Evolutionary conservation across 2,113 vertebrate species (phyloP).

Genomic region (Taurulus bubalis): DNA sequence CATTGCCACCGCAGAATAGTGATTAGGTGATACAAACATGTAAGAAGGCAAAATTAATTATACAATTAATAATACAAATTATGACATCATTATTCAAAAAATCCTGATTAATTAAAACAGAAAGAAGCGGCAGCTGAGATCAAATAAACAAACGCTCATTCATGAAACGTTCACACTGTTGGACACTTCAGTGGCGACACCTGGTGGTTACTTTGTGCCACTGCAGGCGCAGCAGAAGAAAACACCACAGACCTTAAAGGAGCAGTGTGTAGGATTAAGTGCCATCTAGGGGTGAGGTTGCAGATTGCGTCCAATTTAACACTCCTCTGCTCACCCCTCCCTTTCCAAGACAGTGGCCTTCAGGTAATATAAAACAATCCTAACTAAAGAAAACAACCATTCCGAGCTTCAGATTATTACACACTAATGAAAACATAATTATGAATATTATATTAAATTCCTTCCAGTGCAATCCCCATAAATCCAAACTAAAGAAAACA

Average conservation of each 20-base stretch:
- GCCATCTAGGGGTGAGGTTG: not conserved
- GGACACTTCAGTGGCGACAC: slow-evolving; percentile 50
- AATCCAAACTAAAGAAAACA: too few species aligned
- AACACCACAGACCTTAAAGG: not conserved
- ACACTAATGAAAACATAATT: too few species aligned
- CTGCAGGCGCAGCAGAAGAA: slow-evolving; percentile 4
- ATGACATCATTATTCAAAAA: too few species aligned
- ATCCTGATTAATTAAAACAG: not conserved
- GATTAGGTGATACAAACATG: not conserved
- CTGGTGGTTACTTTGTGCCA: slow-evolving; percentile 53
- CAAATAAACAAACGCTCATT: not conserved
- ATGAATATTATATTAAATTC: too few species aligned
- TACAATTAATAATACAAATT: not conserved
- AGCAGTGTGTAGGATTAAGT: not conserved
- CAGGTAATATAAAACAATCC: not conserved
- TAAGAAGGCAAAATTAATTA: not conserved
- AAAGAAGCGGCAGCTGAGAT: not conserved
- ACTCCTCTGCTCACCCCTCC: not conserved
- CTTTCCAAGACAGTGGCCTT: not conserved
- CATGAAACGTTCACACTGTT: not conserved
- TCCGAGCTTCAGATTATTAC: too few species aligned
- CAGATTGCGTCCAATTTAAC: not conserved
- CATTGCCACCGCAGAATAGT: not conserved
- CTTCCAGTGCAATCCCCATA: too few species aligned
- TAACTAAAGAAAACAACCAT: too few species aligned